Conservation (phyloP, 2,888 invertebrate species). For the Tenthredo scrophulariae region DNA sequence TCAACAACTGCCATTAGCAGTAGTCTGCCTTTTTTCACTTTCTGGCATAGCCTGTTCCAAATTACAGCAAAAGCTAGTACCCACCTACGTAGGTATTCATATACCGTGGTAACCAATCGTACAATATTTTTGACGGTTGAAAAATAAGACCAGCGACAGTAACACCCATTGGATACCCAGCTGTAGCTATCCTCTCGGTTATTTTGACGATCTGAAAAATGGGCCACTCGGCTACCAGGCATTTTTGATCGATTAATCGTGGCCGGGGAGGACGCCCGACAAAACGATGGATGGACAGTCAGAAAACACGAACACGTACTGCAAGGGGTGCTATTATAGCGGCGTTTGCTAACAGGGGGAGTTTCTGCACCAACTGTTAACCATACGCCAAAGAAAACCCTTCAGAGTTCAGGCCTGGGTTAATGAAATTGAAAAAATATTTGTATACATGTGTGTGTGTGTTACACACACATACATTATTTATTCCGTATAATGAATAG, state of each 20-base stretch:
- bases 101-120: constrained; percentile 15
- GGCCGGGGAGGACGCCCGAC: background rate
- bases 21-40: constrained; percentile 20
- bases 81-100: background rate
- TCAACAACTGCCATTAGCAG: constrained; percentile 50
- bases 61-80: constrained; percentile 43
- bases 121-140: constrained; percentile 19
- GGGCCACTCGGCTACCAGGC: constrained; percentile 45
- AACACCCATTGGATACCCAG: background rate
- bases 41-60: constrained; percentile 37
- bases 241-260: constrained; percentile 41
- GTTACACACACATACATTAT: background rate
- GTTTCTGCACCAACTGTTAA: background rate
- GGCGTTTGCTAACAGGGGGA: constrained; percentile 11
- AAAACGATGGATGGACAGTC: constrained; percentile 44
- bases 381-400: constrained; percentile 17
- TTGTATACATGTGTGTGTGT: background rate
- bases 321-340: constrained; percentile 19
- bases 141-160: constrained; percentile 2
- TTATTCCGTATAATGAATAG: background rate
- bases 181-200: constrained; percentile 10
- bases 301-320: background rate
- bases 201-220: constrained; percentile 49
- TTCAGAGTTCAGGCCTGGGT: background rate
- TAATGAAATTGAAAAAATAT: background rate